Base-by-base conservation (phyloP, 2,113 vertebrate genomes). In the Rhadina sibilatrix region DNA sequence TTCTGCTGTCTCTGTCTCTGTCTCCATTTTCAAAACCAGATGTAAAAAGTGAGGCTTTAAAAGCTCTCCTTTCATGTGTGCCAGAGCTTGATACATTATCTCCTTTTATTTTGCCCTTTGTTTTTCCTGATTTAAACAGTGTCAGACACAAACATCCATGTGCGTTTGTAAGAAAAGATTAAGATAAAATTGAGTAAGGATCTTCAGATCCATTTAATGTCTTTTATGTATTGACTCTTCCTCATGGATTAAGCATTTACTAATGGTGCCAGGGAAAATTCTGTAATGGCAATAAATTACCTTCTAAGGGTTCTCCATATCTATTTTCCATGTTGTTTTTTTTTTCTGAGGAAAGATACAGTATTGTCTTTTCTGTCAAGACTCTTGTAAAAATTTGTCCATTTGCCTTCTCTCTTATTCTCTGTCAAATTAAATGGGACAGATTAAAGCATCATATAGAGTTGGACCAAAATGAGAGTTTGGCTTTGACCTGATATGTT, bases 401-500 rank as follows among this genome's bases (percentile, higher is more conserved):
- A 5, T 84, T 61, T 93, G 33, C 57, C 68, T 71, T 28, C 44
- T 89, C 22, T 54, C 61, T 47, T 91, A 74, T 76, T 92, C 28
- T 76, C 50, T 10, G 3, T 75, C 78, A 80, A 79, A 81, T 35
- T 79, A 87, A 96, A 81, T 66, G 71, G 54, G 69, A 42, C 42
- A 93, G 68, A 87, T 80, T 75, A 96, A 87, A 93, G 96, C 11
- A 27, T 77, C 13, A 0, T 75, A n/a, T 12, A 74, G 54, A 66
- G 19, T 72, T 95, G 46, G 76, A 93, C 49, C 69, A 79, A 77
- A 90, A 78, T 44, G 72, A 82, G 84, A 91, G 83, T 89, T 90
- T 95, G 87, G 80, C 40, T 92, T 95, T 95, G 78, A 83, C 70
- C 52, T 90, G 77, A 68, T 87, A 86, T 94, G 87, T 95, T 96